A percentile compares a stretch with the other conserved stretches of the same genome.
Conservation (phyloP, 1,140 invertebrate genomes). For the Drosophila takahashii region DNA sequence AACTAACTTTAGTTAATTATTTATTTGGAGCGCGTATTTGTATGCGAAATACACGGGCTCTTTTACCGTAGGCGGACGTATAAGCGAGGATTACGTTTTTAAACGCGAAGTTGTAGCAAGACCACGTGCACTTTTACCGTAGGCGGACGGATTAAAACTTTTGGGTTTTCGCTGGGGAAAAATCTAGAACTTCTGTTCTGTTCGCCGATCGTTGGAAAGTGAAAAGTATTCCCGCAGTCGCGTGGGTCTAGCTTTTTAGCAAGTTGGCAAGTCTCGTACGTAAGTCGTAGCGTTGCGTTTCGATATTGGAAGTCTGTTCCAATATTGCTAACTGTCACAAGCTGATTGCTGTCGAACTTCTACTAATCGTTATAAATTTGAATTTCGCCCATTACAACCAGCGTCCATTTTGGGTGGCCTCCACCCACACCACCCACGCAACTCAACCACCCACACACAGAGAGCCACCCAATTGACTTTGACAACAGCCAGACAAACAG, state of each 20-base stretch:
- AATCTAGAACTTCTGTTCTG: not conserved
- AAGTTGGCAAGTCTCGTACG: not conserved
- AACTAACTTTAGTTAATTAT: no score
- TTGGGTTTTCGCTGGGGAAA: not conserved
- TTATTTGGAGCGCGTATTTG: no score
- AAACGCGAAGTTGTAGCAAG: no score
- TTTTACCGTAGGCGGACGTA: no score
- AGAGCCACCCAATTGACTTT: slow-evolving; percentile 71
- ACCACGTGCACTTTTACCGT: not conserved
- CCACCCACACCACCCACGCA: not conserved
- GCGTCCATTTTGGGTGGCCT: not conserved
- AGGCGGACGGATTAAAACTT: not conserved
- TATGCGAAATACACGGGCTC: no score
- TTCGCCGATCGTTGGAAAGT: not conserved
- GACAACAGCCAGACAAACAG: slow-evolving; percentile 45
- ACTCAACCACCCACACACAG: not conserved
- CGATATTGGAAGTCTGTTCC: not conserved
- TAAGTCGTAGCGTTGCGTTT: not conserved
- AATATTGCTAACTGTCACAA: no score
- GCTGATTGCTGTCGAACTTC: no score
- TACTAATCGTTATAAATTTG: no score
- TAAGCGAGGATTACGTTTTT: no score
- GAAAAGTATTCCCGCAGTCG: not conserved
- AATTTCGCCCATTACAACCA: not conserved
- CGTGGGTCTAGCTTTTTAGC: not conserved